Conservation (phyloP, 2,797 vertebrate species). For the Leptatherina wallacei region DNA sequence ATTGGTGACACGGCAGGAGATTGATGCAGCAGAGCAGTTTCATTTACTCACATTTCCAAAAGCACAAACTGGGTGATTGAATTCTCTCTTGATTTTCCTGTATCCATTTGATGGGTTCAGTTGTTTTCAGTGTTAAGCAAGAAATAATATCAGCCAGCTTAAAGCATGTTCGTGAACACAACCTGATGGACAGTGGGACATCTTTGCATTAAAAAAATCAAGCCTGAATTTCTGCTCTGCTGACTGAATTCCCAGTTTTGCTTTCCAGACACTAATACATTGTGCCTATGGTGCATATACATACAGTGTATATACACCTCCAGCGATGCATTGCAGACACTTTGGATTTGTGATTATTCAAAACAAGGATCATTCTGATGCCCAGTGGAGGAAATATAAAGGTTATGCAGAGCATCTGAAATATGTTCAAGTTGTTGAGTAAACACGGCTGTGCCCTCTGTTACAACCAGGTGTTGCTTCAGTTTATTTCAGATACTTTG, state of each 20-base stretch:
- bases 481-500: neutral
- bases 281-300: neutral
- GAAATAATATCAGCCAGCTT: neutral
- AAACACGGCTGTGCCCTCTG: slow-evolving; percentile 17
- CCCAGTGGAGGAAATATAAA: slow-evolving; percentile 7
- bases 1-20: neutral
- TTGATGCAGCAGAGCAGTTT: neutral
- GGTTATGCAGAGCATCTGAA: slow-evolving; percentile 28
- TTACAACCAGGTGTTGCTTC: slow-evolving; percentile 1
- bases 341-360: slow-evolving; percentile 52
- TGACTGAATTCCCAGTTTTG: neutral
- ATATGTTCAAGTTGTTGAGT: slow-evolving; percentile 42
- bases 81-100: neutral
- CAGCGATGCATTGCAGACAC: slow-evolving; percentile 35
- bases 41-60: neutral
- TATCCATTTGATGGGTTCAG: neutral
- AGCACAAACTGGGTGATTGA: neutral
- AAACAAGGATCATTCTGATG: slow-evolving; percentile 45
- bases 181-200: neutral
- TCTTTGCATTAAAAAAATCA: neutral
- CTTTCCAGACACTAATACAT: neutral
- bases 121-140: neutral
- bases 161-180: neutral
- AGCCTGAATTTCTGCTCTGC: neutral
- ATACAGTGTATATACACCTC: neutral